A percentile compares a stretch with the other conserved stretches of the same genome.
phyloP scores from a whole-genome alignment of 92 coral and sea anemone genomes.

The Porites lobata region DNA sequence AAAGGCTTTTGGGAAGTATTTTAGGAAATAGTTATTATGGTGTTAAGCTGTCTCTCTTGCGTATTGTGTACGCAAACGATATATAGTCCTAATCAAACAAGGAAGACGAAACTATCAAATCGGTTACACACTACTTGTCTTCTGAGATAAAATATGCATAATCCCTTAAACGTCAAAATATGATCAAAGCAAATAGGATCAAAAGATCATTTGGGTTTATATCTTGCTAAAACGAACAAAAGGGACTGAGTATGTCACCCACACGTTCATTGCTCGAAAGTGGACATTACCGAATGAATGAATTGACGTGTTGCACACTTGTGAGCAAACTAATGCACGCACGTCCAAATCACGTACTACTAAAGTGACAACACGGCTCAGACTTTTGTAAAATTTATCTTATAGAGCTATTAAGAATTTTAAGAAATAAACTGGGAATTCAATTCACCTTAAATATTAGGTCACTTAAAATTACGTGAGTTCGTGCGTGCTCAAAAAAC shows the following conservation, averaged over 20 bases:
- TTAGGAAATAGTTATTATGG: background rate
- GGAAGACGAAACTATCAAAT: no score
- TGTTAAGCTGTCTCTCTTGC: background rate
- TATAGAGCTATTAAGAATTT: no score
- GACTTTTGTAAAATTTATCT: background rate
- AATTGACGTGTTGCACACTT: background rate
- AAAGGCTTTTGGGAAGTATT: background rate
- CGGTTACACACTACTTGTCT: no score
- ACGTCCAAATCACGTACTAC: background rate
- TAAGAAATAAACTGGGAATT: no score
- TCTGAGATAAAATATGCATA: background rate
- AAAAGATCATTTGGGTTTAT: background rate
- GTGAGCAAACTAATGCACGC: background rate
- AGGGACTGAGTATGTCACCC: background rate
- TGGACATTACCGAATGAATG: background rate
- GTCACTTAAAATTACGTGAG: no score
- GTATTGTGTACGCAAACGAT: background rate
- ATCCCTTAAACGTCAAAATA: background rate
- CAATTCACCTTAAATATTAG: no score
- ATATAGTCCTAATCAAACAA: no score
- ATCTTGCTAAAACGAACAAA: background rate
- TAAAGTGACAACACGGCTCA: background rate
- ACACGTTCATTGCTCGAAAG: no score
- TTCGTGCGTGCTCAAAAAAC: no score
- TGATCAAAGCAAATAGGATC: constrained; percentile 1